Percentiles rank a stretch among this genome's conserved stretches.
Evolutionary conservation across 2,888 invertebrate genomes (phyloP).

Genomic region (Druceiella hillmani): DNA sequence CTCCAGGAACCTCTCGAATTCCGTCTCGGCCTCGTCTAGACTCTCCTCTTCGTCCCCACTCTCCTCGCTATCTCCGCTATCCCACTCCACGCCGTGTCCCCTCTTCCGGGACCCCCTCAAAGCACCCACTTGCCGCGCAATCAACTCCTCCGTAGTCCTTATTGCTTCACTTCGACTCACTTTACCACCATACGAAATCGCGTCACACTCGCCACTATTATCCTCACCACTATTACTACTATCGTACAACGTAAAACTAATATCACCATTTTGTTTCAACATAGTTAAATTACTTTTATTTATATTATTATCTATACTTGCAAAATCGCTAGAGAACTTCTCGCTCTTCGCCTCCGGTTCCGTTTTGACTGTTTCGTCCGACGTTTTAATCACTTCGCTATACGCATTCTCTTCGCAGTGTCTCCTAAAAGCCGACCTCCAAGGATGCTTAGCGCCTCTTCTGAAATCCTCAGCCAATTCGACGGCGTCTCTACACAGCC

Average conservation of each 20-base stretch:
- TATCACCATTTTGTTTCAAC: constrained; percentile 35
- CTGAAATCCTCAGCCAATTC: constrained; percentile 42
- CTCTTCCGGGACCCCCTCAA: too few species aligned
- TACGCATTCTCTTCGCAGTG: constrained; percentile 34
- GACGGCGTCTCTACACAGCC: constrained; percentile 39
- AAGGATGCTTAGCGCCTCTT: constrained; percentile 39
- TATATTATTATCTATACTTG: too few species aligned
- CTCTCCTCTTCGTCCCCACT: constrained; percentile 43
- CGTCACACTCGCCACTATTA: too few species aligned
- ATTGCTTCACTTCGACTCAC: too few species aligned
- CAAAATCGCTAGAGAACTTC: too few species aligned
- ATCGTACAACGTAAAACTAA: too few species aligned
- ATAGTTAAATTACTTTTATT: too few species aligned
- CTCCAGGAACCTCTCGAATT: constrained; percentile 41
- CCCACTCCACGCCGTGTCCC: too few species aligned
- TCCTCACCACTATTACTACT: too few species aligned
- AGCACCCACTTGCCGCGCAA: too few species aligned
- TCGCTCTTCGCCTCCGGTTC: constrained; percentile 17
- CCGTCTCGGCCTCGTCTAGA: constrained; percentile 40
- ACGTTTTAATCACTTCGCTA: neutral
- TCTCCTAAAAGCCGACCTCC: constrained; percentile 39
- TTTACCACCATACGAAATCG: too few species aligned
- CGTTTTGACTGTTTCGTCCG: constrained; percentile 16
- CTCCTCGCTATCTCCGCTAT: constrained; percentile 32
- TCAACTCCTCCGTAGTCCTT: too few species aligned